Percentiles rank a stretch among this genome's conserved stretches.
Conservation (phyloP, 1,140 invertebrate genomes). For the Chironomus tepperi region DNA sequence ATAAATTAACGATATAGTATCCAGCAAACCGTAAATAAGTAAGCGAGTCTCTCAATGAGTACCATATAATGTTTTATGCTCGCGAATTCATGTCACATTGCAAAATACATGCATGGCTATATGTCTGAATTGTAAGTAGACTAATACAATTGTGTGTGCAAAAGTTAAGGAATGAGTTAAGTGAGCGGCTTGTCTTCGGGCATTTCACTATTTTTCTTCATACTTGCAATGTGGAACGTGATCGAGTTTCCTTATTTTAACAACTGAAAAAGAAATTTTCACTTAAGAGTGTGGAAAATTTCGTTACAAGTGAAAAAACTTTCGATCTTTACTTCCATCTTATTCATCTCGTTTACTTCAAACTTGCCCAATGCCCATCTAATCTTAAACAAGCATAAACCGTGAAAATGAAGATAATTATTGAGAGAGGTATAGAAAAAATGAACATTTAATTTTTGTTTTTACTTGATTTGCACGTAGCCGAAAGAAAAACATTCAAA, state of each 20-base stretch:
- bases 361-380: background rate
- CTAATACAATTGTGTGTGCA: slow-evolving; percentile 4
- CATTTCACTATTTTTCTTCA: slow-evolving; percentile 1
- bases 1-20: background rate
- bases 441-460: background rate
- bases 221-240: slow-evolving; percentile 6
- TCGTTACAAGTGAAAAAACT: background rate
- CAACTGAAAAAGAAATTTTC: background rate
- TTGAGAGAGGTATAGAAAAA: background rate
- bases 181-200: background rate
- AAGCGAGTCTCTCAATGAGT: background rate
- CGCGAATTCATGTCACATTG: slow-evolving; percentile 5
- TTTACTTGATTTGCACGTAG: background rate
- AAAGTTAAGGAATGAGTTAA: background rate
- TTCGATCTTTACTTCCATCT: background rate
- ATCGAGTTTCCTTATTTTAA: background rate
- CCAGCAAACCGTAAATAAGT: background rate
- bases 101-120: background rate
- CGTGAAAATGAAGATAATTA: slow-evolving; percentile 9
- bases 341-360: background rate
- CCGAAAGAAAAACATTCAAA: background rate
- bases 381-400: background rate
- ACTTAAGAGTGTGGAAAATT: background rate
- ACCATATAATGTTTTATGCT: background rate
- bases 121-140: background rate